Evolutionary conservation across 35 echinoderm and acorn worm species (phyloP).

Genomic region (Diadema setosum): DNA sequence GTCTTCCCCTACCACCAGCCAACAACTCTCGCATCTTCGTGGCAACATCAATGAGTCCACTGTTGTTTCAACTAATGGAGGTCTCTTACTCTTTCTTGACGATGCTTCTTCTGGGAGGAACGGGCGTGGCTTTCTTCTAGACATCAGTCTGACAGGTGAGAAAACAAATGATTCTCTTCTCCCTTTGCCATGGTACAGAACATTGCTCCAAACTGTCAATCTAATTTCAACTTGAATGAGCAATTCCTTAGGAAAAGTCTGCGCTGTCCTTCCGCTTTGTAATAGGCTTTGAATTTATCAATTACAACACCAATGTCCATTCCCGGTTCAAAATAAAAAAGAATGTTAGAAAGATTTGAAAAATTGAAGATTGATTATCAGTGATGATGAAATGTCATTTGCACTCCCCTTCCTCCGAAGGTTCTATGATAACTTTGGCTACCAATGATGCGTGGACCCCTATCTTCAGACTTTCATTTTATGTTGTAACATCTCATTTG

Average conservation of each 20-base stretch:
- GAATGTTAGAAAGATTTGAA: too few species aligned
- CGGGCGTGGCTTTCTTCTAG: neutral
- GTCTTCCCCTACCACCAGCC: neutral
- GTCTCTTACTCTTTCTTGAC: neutral
- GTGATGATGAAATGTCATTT: too few species aligned
- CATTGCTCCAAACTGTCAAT: neutral
- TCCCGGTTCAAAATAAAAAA: too few species aligned
- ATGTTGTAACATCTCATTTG: neutral
- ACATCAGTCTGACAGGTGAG: neutral
- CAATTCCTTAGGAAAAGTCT: neutral
- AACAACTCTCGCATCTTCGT: neutral
- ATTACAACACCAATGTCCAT: neutral
- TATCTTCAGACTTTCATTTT: too few species aligned
- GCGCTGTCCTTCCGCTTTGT: neutral
- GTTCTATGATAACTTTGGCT: too few species aligned
- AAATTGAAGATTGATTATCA: too few species aligned
- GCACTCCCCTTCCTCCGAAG: too few species aligned
- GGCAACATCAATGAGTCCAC: neutral
- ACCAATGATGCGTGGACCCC: too few species aligned
- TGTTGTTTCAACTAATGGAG: neutral
- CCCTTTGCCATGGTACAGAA: neutral
- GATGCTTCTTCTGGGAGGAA: neutral
- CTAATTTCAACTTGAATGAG: neutral
- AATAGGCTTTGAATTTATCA: neutral
- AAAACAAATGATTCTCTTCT: neutral